These are phyloP conservation scores for Parazoanthus atlanticus DNA, from an alignment of 92 coral and sea anemone genomes.

Conservation along the genomic window DNA sequence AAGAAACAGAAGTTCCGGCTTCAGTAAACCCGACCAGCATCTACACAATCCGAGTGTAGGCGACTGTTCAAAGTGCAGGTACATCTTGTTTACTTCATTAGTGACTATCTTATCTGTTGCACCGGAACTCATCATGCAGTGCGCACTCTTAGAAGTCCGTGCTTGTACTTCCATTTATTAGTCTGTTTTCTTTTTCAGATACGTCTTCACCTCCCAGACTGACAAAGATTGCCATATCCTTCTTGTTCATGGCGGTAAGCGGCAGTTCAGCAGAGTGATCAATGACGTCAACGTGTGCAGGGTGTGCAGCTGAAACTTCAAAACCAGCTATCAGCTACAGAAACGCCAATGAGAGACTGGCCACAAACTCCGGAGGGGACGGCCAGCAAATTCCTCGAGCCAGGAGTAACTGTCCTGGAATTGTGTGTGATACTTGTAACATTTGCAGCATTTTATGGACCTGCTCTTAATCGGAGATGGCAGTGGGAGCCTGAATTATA, in stretches of 20 bases:
- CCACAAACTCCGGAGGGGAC: neutral
- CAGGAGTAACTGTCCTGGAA: conserved; percentile 8
- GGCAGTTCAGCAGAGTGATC: neutral
- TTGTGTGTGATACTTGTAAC: conserved; percentile 7
- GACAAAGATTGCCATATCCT: neutral
- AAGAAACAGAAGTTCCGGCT: too few species aligned
- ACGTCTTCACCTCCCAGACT: neutral
- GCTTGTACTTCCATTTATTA: too few species aligned
- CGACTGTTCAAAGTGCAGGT: too few species aligned
- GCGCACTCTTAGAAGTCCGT: too few species aligned
- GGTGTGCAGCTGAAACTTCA: neutral
- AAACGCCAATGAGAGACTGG: neutral
- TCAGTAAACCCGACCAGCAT: too few species aligned
- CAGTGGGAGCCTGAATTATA: too few species aligned
- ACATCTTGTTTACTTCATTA: too few species aligned
- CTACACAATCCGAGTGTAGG: too few species aligned
- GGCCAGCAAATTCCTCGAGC: neutral
- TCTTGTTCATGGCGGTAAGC: neutral
- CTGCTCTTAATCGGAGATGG: neutral
- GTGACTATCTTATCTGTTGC: too few species aligned
- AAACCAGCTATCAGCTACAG: neutral
- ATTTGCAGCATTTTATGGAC: conserved; percentile 8
- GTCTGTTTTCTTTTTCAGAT: too few species aligned
- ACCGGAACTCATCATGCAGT: too few species aligned
- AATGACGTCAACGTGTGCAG: neutral